A percentile compares a stretch with the other conserved stretches of the same genome.
Conservation (phyloP, 2,113 vertebrate species). For the Saiga tatarica region DNA sequence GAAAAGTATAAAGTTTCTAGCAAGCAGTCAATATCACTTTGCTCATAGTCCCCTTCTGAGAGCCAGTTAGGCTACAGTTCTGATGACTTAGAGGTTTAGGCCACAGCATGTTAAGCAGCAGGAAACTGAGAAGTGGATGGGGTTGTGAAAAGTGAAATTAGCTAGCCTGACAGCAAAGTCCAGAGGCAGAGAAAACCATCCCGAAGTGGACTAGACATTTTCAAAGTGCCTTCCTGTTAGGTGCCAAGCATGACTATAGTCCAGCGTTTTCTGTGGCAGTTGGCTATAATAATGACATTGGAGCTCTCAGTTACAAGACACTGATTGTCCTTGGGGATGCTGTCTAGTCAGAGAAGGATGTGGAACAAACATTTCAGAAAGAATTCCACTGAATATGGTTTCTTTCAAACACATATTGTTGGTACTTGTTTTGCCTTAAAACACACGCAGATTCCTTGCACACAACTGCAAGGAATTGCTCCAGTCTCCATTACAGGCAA, state of each 20-base stretch:
- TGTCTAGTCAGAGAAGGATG: neutral
- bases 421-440: neutral
- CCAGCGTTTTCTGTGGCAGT: neutral
- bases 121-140: neutral
- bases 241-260: neutral
- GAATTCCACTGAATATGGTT: neutral
- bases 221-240: neutral
- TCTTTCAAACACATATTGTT: neutral
- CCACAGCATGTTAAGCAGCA: neutral
- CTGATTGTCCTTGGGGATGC: neutral
- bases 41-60: neutral
- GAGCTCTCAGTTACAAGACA: neutral
- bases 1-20: neutral
- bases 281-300: neutral
- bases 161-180: neutral
- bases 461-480: neutral
- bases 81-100: neutral
- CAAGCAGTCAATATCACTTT: neutral
- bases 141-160: neutral
- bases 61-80: neutral
- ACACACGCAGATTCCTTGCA: neutral
- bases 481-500: neutral
- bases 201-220: neutral
- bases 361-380: slow-evolving; percentile 12
- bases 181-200: neutral